Conservation (phyloP, 2,888 invertebrate genomes). For the Norana najaformis region DNA sequence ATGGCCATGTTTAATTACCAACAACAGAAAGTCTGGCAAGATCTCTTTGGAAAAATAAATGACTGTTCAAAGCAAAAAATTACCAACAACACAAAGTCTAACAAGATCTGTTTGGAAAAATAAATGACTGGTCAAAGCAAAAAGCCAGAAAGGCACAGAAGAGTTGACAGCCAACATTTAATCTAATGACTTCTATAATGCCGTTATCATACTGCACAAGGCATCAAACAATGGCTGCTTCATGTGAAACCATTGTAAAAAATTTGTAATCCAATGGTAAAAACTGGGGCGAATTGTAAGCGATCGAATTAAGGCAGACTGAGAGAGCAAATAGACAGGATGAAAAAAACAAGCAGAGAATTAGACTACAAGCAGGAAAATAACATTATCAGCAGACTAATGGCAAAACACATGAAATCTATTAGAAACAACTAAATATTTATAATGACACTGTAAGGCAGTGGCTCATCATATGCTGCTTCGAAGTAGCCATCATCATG, state of each 20-base stretch:
- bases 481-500: not conserved
- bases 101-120: not conserved
- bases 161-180: not conserved
- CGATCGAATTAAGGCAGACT: too few relatives aligned
- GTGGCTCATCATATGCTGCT: not conserved
- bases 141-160: not conserved
- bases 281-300: too few relatives aligned
- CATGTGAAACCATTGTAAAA: too few relatives aligned
- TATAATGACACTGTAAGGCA: not conserved
- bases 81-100: not conserved
- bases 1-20: not conserved
- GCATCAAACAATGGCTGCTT: not conserved
- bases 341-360: too few relatives aligned
- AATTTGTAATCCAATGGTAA: too few relatives aligned
- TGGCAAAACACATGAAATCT: not conserved
- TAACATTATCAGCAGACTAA: not conserved
- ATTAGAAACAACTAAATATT: not conserved
- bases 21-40: not conserved
- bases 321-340: too few relatives aligned
- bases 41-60: not conserved
- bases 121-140: not conserved
- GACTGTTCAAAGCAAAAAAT: not conserved
- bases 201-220: not conserved
- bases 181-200: not conserved
- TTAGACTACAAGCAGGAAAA: too few relatives aligned